A percentile compares a stretch with the other conserved stretches of the same genome.
These are phyloP conservation scores for Drosophila kepulauana DNA, from an alignment of 1,140 invertebrate genomes.

Conservation along the genomic window DNA sequence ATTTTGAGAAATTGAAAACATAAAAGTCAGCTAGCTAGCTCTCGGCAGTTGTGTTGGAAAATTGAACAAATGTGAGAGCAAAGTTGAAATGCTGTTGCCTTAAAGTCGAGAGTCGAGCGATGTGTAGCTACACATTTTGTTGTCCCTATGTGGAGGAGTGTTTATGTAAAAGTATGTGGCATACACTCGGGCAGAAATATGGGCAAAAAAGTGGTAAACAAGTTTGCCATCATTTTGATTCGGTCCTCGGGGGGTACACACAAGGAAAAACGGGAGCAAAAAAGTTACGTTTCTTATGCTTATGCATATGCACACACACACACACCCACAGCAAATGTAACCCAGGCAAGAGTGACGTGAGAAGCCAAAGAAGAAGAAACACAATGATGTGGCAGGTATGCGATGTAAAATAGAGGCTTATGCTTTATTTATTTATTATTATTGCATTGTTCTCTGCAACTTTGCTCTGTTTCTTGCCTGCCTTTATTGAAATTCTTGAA, in stretches of 20 bases:
- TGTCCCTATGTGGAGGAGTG: background rate
- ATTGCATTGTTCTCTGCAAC: slow-evolving; percentile 22
- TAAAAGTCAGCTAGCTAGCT: background rate
- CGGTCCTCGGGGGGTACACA: slow-evolving; percentile 13
- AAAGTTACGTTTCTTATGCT: slow-evolving; percentile 46
- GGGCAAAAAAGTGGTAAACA: slow-evolving; percentile 66
- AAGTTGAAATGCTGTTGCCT: slow-evolving; percentile 10
- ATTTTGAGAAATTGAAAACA: slow-evolving; percentile 18
- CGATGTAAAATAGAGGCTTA: slow-evolving; percentile 23
- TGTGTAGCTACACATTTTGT: too few relatives aligned
- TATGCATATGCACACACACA: too few relatives aligned
- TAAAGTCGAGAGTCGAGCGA: slow-evolving; percentile 11
- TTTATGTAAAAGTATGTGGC: background rate
- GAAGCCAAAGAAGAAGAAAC: background rate
- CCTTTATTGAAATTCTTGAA: slow-evolving; percentile 51
- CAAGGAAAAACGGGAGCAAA: slow-evolving; percentile 12
- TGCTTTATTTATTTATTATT: slow-evolving; percentile 69
- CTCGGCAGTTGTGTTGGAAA: background rate
- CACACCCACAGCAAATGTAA: background rate
- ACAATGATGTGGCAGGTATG: slow-evolving; percentile 20
- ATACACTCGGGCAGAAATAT: slow-evolving; percentile 12
- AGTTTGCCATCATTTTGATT: slow-evolving; percentile 58
- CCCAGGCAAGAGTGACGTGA: too few relatives aligned
- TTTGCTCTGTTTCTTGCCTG: slow-evolving; percentile 6
- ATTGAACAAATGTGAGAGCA: slow-evolving; percentile 18